Conservation (phyloP, 2,113 vertebrate genomes). For the Oncorhynchus keta region DNA sequence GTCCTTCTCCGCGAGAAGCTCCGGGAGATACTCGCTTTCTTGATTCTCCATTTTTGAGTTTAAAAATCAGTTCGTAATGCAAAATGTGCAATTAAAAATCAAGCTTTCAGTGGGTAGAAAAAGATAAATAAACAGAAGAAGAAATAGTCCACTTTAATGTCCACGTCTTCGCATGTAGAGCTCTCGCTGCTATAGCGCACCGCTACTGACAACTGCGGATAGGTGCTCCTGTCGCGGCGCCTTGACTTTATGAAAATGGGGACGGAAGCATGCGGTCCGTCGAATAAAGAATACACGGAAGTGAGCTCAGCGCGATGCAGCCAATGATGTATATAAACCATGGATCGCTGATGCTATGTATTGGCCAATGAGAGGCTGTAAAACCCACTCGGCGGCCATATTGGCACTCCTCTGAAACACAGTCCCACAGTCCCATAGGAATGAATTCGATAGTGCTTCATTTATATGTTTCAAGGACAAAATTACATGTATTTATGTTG, state of each 20-base stretch:
- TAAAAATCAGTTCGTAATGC: constrained; percentile 31
- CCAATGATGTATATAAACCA: too few relatives aligned
- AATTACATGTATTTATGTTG: too few relatives aligned
- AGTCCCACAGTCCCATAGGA: too few relatives aligned
- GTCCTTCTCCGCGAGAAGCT: constrained; percentile 92
- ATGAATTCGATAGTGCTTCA: too few relatives aligned
- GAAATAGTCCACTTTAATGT: constrained; percentile 62
- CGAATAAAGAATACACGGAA: constrained; percentile 51
- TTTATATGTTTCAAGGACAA: too few relatives aligned
- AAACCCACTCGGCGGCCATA: too few relatives aligned
- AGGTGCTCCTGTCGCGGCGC: background rate
- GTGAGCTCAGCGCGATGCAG: constrained; percentile 59
- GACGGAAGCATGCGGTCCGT: constrained; percentile 57
- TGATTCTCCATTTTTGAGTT: constrained; percentile 87
- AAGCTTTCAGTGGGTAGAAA: background rate
- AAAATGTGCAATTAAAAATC: constrained; percentile 9
- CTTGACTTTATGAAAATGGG: constrained; percentile 54
- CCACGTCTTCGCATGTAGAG: constrained; percentile 23
- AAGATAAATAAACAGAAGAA: constrained; percentile 41
- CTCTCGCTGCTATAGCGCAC: background rate
- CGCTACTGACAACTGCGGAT: background rate
- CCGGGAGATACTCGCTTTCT: constrained; percentile 86
- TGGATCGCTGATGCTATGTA: constrained; percentile 21
- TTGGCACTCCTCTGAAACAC: too few relatives aligned
- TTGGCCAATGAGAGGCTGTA: background rate